phyloP scores from a whole-genome alignment of 2,888 invertebrate genomes.

The Heteropelma amictum region DNA sequence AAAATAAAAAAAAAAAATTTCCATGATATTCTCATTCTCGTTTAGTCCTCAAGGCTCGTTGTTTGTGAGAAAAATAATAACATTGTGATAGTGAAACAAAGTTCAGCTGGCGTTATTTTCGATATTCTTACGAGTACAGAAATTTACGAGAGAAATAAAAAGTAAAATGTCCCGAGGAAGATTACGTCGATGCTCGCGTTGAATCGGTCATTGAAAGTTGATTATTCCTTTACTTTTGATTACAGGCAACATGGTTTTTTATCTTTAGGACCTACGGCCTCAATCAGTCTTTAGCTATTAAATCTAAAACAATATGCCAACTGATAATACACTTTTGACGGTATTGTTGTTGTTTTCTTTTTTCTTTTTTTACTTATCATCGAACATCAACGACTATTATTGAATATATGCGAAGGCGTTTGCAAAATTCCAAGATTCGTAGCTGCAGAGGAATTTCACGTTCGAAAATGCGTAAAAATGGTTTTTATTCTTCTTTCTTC shows the following conservation, averaged over 20 bases:
- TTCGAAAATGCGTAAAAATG: not conserved
- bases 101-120: not conserved
- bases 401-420: not conserved
- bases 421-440: not conserved
- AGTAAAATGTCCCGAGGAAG: not conserved
- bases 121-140: not conserved
- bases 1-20: not conserved
- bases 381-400: not conserved
- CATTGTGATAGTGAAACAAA: not conserved
- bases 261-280: constrained; percentile 27
- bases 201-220: constrained; percentile 7
- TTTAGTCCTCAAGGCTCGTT: not conserved
- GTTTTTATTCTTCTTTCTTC: not conserved
- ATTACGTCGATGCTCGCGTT: not conserved
- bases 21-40: no score
- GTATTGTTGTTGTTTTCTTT: not conserved
- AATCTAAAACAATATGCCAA: constrained; percentile 33
- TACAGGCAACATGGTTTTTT: constrained; percentile 30
- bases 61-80: not conserved
- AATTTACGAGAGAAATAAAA: not conserved
- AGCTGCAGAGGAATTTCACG: not conserved
- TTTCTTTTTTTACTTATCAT: not conserved
- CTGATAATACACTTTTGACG: constrained; percentile 1
- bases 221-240: not conserved
- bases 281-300: constrained; percentile 47